Percentiles rank a stretch among this genome's conserved stretches.
Evolutionary conservation across 2,113 vertebrate genomes (phyloP).

Genomic region (Nettapus auritus): DNA sequence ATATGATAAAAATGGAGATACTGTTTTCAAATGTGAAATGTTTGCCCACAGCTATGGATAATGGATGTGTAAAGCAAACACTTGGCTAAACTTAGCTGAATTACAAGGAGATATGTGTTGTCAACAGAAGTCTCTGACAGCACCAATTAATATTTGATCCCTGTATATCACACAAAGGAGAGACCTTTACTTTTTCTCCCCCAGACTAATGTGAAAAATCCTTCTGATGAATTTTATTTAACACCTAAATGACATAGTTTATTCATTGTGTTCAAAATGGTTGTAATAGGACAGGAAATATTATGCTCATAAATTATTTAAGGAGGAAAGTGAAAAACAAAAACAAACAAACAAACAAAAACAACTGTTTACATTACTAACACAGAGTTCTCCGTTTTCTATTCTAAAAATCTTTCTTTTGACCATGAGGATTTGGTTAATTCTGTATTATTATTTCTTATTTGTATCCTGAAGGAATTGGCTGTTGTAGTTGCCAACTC

Average conservation of each 20-base stretch:
- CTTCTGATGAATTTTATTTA: background rate
- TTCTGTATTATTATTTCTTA: background rate
- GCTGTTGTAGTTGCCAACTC: too few relatives aligned
- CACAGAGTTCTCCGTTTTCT: background rate
- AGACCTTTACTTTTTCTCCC: background rate
- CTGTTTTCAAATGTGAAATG: background rate
- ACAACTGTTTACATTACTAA: background rate
- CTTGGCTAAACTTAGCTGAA: background rate
- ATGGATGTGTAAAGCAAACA: background rate
- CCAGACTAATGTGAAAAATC: background rate
- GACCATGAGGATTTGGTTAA: background rate
- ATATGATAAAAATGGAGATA: background rate
- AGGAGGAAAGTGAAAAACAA: accelerated
- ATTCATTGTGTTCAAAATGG: background rate
- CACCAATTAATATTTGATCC: background rate
- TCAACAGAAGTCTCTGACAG: background rate
- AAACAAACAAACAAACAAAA: background rate
- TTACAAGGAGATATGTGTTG: background rate
- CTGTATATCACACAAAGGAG: background rate
- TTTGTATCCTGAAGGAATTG: too few relatives aligned
- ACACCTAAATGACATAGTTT: background rate
- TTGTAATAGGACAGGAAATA: background rate
- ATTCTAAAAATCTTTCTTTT: background rate
- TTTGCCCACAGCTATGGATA: background rate
- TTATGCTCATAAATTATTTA: background rate